Evolutionary conservation across 2,797 vertebrate species (phyloP), one percentile per base, ranked within the genome.

Genomic region (Epinephelus awoara): DNA sequence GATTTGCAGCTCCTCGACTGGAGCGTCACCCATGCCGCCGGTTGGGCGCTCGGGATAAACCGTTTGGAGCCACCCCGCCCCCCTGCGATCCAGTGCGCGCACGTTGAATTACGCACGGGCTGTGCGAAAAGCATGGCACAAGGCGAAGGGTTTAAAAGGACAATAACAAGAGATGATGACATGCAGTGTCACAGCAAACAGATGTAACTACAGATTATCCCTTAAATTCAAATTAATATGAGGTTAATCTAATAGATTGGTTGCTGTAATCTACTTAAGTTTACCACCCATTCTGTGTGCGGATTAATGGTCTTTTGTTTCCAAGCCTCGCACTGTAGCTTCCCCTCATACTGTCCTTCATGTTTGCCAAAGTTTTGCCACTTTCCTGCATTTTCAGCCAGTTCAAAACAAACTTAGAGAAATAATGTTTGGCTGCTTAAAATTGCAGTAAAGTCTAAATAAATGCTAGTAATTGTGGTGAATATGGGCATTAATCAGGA

Each of bases 181-280:
- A 88, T 64, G 63, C 79, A 79, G 81, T 88, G 90, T 90, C 91
- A 89, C 83, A 80, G 82, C 70, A 85, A 90, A 90, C 91, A 93
- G 86, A 93, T 89, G 89, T 87, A 93, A 88, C 84, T 66, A 61
- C 83, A 87, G 91, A 91, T 92, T 85, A 94, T 92, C 88, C 72
- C 59, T 84, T 80, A 82, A 85, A 89, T 89, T 90, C 80, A 91
- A 90, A 91, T 91, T 72, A 89, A 89, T 88, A 84, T 68, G 79
- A 87, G 81, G 72, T 90, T 92, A 92, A 92, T 91, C 90, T 91
- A 86, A 87, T 89, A 88, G 85, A 89, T 85, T 86, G 85, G 64
- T 68, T 44, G 84, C 47, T 82, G 78, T 91, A 91, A 92, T 92
- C 89, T 90, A 29, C 61, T 91, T 88, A 89, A 67, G 1, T 78